Conservation (phyloP, 2,113 vertebrate genomes). For the Oncorhynchus keta region DNA sequence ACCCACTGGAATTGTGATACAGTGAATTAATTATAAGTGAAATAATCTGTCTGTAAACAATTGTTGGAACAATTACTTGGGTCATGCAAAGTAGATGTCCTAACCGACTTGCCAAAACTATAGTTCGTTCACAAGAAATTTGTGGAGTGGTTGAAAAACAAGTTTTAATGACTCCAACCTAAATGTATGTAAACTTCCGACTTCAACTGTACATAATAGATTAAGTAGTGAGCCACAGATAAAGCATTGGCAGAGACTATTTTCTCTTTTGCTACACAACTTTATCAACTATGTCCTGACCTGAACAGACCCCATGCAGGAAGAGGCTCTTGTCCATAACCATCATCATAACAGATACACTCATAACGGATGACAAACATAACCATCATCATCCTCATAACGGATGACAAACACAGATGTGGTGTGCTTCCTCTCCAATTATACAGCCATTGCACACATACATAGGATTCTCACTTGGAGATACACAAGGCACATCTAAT, state of each 20-base stretch:
- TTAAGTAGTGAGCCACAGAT: constrained; percentile 3
- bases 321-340: constrained; percentile 5
- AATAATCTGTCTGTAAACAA: no score
- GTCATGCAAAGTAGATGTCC: no score
- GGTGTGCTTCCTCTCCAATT: background rate
- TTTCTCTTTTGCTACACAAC: background rate
- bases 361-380: background rate
- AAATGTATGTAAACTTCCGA: no score
- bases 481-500: background rate
- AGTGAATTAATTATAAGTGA: no score
- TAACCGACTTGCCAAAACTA: no score
- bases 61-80: no score
- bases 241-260: background rate
- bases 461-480: background rate
- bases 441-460: background rate
- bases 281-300: background rate
- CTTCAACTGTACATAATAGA: background rate
- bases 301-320: background rate
- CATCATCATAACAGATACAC: constrained; percentile 3
- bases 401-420: background rate
- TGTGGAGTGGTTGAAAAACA: no score
- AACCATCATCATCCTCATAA: background rate
- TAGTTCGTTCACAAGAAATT: no score
- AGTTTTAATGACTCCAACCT: no score
- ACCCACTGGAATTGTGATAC: no score